These are phyloP conservation scores for Ellobium chinense DNA, from an alignment of 2,888 invertebrate genomes.

Conservation along the genomic window DNA sequence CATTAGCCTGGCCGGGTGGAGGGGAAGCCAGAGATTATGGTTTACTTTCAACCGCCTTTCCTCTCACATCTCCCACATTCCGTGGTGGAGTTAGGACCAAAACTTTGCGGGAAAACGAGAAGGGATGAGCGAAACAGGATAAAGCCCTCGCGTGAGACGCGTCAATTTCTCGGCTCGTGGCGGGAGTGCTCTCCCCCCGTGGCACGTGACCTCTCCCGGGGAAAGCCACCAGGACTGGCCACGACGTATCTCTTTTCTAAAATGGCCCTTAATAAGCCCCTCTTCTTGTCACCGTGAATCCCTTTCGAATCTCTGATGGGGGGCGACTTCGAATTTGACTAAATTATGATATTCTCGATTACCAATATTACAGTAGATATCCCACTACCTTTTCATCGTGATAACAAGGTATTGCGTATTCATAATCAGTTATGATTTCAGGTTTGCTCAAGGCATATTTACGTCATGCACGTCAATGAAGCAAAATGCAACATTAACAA, in stretches of 20 bases:
- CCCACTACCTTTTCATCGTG: too few species aligned
- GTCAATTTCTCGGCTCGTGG: conserved; percentile 11
- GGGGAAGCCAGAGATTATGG: conserved; percentile 29
- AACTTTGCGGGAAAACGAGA: conserved; percentile 2
- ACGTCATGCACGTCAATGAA: too few species aligned
- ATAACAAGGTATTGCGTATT: too few species aligned
- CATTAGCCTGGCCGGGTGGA: not conserved
- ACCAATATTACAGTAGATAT: too few species aligned
- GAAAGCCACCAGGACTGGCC: not conserved
- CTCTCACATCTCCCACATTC: conserved; percentile 20
- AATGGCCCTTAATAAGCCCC: conserved; percentile 22
- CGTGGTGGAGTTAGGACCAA: not conserved
- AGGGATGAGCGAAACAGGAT: conserved; percentile 32
- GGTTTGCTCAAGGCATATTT: too few species aligned
- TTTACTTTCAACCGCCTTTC: conserved; percentile 5
- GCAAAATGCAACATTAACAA: too few species aligned
- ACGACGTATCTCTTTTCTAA: not conserved
- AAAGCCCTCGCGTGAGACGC: conserved; percentile 1
- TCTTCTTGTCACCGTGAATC: conserved; percentile 2
- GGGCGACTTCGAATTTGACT: too few species aligned
- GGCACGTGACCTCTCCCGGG: conserved; percentile 18
- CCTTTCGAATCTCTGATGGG: too few species aligned
- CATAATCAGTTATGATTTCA: too few species aligned
- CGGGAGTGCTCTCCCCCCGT: not conserved
- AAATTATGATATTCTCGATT: too few species aligned